phyloP scores from a whole-genome alignment of 2,797 vertebrate genomes.

The Loriculus beryllinus region DNA sequence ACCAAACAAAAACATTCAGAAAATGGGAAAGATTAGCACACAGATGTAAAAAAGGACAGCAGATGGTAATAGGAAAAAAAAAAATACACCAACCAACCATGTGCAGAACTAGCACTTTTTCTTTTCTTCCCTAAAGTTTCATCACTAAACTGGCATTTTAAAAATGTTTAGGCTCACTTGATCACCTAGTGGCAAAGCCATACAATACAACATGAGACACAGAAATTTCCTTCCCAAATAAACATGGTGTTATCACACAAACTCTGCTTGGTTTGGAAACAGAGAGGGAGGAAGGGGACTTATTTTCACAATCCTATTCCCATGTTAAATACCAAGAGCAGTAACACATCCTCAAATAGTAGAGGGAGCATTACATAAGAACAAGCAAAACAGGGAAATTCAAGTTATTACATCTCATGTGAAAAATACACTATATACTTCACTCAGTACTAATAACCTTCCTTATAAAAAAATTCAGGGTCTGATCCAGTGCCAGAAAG shows the following conservation, averaged over 20 bases:
- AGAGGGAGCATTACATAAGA: background rate
- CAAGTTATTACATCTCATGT: background rate
- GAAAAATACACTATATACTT: background rate
- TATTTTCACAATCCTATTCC: background rate
- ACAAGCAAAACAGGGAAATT: background rate
- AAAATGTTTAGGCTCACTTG: background rate
- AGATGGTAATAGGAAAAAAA: background rate
- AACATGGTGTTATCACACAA: background rate
- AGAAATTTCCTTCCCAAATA: background rate
- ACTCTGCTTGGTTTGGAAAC: background rate
- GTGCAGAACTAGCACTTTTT: background rate
- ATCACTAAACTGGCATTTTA: background rate
- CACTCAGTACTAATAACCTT: background rate
- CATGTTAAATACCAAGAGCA: background rate
- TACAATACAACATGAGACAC: background rate
- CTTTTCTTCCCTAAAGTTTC: background rate
- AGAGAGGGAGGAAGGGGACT: background rate
- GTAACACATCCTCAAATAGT: background rate
- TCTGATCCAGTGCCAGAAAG: background rate
- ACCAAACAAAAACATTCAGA: background rate
- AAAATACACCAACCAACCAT: no score
- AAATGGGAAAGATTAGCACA: constrained; percentile 3
- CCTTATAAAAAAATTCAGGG: background rate
- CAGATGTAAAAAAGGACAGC: background rate
- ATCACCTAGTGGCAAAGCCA: background rate